Evolutionary conservation across 2,113 vertebrate species (phyloP), one percentile per base, ranked within the genome.

Genomic region (Fulica atra): DNA sequence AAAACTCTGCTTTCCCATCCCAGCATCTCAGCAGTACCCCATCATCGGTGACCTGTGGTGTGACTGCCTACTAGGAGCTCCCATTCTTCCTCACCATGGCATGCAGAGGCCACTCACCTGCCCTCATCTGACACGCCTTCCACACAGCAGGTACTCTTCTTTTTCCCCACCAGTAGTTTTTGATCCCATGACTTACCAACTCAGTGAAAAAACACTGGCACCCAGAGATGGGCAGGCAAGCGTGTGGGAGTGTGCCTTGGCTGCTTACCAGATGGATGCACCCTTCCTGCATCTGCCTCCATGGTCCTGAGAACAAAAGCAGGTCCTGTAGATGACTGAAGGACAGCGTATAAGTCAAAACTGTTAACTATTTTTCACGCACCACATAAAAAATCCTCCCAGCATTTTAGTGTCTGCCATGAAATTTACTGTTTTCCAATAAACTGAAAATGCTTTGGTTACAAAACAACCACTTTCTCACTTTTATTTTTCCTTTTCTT

Each of bases 101-200:
- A 0, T 0, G 0, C 63, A 7, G 29, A 33, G 61, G 10, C 1
- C 35, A 13, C 38, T 48, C 33, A 6, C 33, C 25, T 42, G 59
- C 20, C 36, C 57, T 48, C 48, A 48, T 13, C 59, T n/a, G 36
- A 16, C 31, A 31, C 2, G 1, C 11, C 56, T 53, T 70, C 35
- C 26, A 3, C 6, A 53, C 25, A 87, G 57, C 53, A 59, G 12
- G 33, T 80, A 31, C 26, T 86, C 11, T 33, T 74, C n/a, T 42
- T 81, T 59, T 54, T 59, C 68, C 78, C 81, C 7, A 2, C 48
- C 14, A 28, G 19, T 2, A 38, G 33, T 12, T 72, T 81, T 88
- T 60, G 60, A 48, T 38, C n/a, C 24, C 7, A 0, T 79, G 17
- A 50, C 6, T 35, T 20, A 38, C 15, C 0, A 2, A 7, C 29